A percentile compares a stretch with the other conserved stretches of the same genome.
phyloP scores from a whole-genome alignment of 2,797 vertebrate genomes.

The Apogon talboti region DNA sequence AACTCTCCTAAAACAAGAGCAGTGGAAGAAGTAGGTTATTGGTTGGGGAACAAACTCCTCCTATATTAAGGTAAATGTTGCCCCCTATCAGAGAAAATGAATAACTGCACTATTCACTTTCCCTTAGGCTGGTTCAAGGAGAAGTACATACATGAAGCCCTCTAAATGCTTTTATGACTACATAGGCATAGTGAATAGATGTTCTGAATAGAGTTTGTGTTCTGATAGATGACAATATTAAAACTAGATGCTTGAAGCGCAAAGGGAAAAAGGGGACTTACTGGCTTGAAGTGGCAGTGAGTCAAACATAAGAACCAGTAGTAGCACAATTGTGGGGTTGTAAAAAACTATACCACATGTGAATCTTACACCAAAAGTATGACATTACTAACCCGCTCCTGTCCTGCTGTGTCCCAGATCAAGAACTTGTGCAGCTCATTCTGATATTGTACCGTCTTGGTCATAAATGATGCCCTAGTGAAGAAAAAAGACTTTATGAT shows the following conservation, averaged over 20 bases:
- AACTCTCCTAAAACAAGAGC: conserved; percentile 14
- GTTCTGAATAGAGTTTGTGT: conserved; percentile 1
- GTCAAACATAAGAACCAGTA: conserved; percentile 49
- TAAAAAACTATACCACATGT: conserved; percentile 1
- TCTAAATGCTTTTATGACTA: conserved; percentile 32
- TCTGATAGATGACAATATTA: conserved; percentile 3
- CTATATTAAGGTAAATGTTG: conserved; percentile 71
- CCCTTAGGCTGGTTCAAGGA: conserved; percentile 12
- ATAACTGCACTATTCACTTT: conserved; percentile 58
- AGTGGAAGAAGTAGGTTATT: conserved; percentile 1
- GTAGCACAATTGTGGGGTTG: conserved; percentile 25
- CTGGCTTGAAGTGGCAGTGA: conserved; percentile 28
- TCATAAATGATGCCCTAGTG: conserved; percentile 98
- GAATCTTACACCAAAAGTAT: not conserved
- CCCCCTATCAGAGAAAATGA: conserved; percentile 74
- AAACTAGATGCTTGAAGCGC: conserved; percentile 13
- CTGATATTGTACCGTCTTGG: conserved; percentile 98
- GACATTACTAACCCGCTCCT: conserved; percentile 89
- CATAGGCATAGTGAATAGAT: not conserved
- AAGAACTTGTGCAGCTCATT: conserved; percentile 98
- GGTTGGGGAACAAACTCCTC: not conserved
- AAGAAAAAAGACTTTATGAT: conserved; percentile 44
- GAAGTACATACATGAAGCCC: not conserved
- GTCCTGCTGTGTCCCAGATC: conserved; percentile 99
- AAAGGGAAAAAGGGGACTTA: conserved; percentile 18